Conservation (phyloP, 2,113 vertebrate species). For the Rhinoptilus africanus region DNA sequence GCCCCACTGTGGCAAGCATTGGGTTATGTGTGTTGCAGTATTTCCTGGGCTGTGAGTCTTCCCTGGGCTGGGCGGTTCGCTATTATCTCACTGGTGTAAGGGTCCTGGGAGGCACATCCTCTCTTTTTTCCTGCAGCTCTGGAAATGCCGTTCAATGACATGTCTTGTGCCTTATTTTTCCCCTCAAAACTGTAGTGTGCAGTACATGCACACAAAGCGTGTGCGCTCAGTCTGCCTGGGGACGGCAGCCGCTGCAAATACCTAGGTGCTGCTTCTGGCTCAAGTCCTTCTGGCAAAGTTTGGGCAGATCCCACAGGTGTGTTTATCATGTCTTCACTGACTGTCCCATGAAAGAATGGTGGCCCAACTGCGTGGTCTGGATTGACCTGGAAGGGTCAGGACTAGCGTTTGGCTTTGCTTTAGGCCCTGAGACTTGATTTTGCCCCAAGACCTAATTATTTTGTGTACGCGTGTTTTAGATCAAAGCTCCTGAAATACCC, state of each 20-base stretch:
- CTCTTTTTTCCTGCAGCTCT: background rate
- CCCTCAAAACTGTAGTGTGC: background rate
- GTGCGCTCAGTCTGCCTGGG: background rate
- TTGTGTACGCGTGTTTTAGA: background rate
- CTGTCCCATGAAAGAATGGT: background rate
- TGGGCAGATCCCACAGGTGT: background rate
- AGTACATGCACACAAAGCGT: rapidly evolving
- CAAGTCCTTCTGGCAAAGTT: background rate
- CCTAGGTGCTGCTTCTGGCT: background rate
- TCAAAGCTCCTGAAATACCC: background rate
- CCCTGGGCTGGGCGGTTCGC: background rate
- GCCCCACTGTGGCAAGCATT: background rate
- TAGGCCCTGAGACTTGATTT: background rate
- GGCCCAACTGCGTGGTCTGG: rapidly evolving
- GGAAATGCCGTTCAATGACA: background rate
- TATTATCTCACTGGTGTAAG: background rate
- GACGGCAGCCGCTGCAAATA: background rate
- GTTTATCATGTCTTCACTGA: background rate
- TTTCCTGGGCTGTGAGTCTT: background rate
- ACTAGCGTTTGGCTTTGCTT: background rate
- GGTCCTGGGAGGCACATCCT: background rate
- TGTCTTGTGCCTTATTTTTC: background rate
- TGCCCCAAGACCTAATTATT: background rate
- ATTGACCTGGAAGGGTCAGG: background rate
- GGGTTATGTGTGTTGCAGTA: background rate